Conservation (phyloP, 2,888 invertebrate genomes). For the Caenorhabditis macrosperma region DNA sequence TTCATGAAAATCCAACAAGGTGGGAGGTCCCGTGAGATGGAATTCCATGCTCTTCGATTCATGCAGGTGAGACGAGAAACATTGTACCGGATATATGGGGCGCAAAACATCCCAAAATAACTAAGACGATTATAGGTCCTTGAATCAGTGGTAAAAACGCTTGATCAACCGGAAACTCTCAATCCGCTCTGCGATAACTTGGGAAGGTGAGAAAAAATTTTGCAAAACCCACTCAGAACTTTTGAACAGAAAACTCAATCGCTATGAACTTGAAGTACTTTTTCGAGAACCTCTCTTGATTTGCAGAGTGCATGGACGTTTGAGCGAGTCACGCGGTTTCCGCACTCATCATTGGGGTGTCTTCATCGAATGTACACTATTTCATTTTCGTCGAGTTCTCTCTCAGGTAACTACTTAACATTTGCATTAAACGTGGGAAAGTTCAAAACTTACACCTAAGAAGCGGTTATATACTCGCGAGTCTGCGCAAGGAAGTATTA, state of each 20-base stretch:
- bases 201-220: slow-evolving; percentile 60
- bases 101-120: background rate
- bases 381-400: slow-evolving; percentile 68
- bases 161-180: slow-evolving; percentile 67
- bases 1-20: slow-evolving; percentile 68
- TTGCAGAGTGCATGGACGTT: slow-evolving; percentile 66
- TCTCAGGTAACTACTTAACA: slow-evolving; percentile 43
- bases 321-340: slow-evolving; percentile 67
- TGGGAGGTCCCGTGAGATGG: slow-evolving; percentile 65
- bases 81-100: background rate
- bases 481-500: background rate
- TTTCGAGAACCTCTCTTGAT: background rate
- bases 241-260: background rate
- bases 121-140: slow-evolving; percentile 61
- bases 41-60: slow-evolving; percentile 71
- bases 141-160: slow-evolving; percentile 68
- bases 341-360: slow-evolving; percentile 74
- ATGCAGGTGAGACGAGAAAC: slow-evolving; percentile 65
- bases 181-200: slow-evolving; percentile 72
- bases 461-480: background rate
- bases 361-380: slow-evolving; percentile 74
- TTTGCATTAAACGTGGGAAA: background rate
- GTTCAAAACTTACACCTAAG: background rate
- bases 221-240: background rate
- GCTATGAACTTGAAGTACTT: background rate